Conservation (phyloP, 1,140 invertebrate genomes). For the Phymorhynchus buccinoides region DNA sequence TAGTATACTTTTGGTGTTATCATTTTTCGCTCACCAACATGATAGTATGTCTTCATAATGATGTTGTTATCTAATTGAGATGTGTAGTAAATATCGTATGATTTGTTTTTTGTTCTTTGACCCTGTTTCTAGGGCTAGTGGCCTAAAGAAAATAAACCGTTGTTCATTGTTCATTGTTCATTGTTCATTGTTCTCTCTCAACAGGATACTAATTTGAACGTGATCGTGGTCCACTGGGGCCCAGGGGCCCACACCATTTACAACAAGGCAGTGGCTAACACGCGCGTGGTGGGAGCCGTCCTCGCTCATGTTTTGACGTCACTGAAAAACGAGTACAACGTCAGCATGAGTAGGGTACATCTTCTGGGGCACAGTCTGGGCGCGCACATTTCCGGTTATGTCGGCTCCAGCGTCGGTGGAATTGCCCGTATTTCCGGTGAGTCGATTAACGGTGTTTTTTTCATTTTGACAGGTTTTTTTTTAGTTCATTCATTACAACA, state of each 20-base stretch:
- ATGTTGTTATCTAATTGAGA: too few relatives aligned
- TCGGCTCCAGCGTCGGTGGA: slow-evolving; percentile 86
- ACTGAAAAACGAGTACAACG: slow-evolving; percentile 44
- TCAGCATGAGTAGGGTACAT: slow-evolving; percentile 75
- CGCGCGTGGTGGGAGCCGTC: slow-evolving; percentile 90
- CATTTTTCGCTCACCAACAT: too few relatives aligned
- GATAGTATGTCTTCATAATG: too few relatives aligned
- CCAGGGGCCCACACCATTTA: slow-evolving; percentile 89
- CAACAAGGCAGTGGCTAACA: slow-evolving; percentile 91
- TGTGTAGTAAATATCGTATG: too few relatives aligned
- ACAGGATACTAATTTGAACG: slow-evolving; percentile 84
- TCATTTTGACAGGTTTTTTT: too few relatives aligned
- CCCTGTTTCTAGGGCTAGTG: too few relatives aligned
- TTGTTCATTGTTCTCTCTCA: too few relatives aligned
- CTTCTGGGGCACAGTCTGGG: slow-evolving; percentile 93
- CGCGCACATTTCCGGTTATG: slow-evolving; percentile 90
- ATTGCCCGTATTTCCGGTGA: slow-evolving; percentile 83
- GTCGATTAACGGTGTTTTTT: neutral
- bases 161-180: too few relatives aligned
- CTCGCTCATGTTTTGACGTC: slow-evolving; percentile 82
- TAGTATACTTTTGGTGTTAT: too few relatives aligned
- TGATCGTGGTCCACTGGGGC: slow-evolving; percentile 95
- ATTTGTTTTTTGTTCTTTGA: neutral
- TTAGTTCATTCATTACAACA: too few relatives aligned
- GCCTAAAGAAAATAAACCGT: too few relatives aligned